Base-by-base conservation (phyloP, 2,888 invertebrate species). In the Stramonita haemastoma region DNA sequence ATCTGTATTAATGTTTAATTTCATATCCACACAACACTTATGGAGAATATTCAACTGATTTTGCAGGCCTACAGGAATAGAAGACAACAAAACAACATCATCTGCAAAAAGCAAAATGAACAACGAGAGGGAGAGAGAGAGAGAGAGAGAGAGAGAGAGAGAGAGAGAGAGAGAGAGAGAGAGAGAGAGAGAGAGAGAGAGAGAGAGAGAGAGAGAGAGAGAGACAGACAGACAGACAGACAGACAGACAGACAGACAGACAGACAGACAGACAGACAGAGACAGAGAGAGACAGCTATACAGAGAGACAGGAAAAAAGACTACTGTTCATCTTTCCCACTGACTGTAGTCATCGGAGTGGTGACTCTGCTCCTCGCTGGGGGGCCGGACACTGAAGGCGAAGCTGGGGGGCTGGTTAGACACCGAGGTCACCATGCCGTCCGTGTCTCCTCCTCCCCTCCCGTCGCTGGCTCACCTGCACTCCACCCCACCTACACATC, bases 351-450 rank as follows among this genome's bases (percentile, higher is more conserved):
- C 91, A 34, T 92, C 92, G 13, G 91, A 90, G 19, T 89, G 87
- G 81, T 90, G 90, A 29, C 91, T 90, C 88, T 92, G 93, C 88
- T 94, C 94, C 36, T 93, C 92, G 88, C 94, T 94, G 8, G 94
- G 94, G 2, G 94, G 94, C 36, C 94, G 90, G 83, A 94, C 92
- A 89, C 92, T 93, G 91, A 95, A 94, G 26, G 94, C 94, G 91
- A 95, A 95, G 91, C 93, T 95, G 19, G 94, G 93, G n/a, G 94
- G 93, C n/a, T 87, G 89, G 88, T 84, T 92, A 36, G 84, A 89
- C n/a, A 83, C 73, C 8, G 88, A 89, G 85, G 34, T 84, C 13
- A 66, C 73, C 88, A 89, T 26, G 66, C 88, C 19, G 73, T 89
- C 88, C 36, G 88, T 89, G 73, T 89, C 57, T 90, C 89, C 77